Conservation (phyloP, 2,113 vertebrate species). For the Herpailurus yagouaroundi region DNA sequence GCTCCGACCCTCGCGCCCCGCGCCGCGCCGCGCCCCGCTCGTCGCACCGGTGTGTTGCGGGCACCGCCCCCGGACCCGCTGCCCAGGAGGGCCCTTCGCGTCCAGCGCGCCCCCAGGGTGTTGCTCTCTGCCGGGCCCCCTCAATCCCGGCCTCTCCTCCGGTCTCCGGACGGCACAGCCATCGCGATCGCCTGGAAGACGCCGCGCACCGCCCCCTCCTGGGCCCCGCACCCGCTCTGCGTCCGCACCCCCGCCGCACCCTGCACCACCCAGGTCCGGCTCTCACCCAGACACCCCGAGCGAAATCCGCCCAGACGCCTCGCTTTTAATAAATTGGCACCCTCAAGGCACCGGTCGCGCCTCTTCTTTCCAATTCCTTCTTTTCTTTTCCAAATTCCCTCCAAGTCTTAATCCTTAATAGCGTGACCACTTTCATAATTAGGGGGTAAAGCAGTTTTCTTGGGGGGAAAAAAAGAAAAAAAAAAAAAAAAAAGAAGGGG, state of each 20-base stretch:
- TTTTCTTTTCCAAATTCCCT: conserved; percentile 68
- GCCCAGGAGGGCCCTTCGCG: fast-evolving
- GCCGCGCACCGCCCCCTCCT: neutral
- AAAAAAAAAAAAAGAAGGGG: neutral
- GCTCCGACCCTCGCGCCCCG: neutral
- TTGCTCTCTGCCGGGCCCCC: neutral
- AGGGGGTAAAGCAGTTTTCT: neutral
- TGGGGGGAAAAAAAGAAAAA: neutral
- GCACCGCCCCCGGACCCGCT: neutral
- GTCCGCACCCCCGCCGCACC: neutral
- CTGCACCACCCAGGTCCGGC: neutral
- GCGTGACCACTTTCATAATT: conserved; percentile 71
- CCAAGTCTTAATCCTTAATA: conserved; percentile 62
- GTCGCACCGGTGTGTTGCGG: too few relatives aligned
- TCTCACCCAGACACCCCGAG: conserved; percentile 55
- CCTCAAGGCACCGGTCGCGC: neutral
- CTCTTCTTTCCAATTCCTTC: conserved; percentile 52
- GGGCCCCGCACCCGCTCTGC: neutral
- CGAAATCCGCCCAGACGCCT: neutral
- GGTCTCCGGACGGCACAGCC: neutral
- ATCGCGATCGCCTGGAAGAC: neutral
- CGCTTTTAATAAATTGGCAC: neutral
- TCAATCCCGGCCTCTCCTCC: neutral
- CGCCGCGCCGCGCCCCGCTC: neutral
- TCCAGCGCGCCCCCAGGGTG: neutral